Base-by-base conservation (phyloP, 1,140 invertebrate species). In the Plectrocnemia conspersa region DNA sequence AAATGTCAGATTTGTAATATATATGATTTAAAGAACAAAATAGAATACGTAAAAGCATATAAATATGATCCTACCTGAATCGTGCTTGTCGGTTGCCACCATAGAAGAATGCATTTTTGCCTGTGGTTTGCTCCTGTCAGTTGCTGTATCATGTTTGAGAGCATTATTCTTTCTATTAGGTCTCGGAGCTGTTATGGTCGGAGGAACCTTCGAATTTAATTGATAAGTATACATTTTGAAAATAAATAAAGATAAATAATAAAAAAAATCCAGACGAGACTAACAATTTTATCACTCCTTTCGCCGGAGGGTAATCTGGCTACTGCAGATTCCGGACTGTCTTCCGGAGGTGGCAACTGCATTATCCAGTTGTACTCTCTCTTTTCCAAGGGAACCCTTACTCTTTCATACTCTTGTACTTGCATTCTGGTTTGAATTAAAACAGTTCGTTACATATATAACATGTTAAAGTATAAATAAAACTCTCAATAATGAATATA, bases 301-400 rank as follows among this genome's bases (percentile, higher is more conserved):
- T 89, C 85, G 35, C 88, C 88, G 56, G 85, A 89, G 36, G 87
- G 88, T 63, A 90, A 73, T 56, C 88, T 76, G 22, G 87, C 88
- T 63, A 90, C 84, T 42, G 84, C 80, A 46, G 83, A 85, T 65
- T 89, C 88, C 2, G 87, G 85, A 68, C 83, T 85, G 71, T 89
- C 85, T 67, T 92, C 89, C 1, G 89, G 89, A 16, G 90, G 89
- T 52, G 90, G 89, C 42, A 89, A 89, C 66, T 92, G 83, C 54
- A 89, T 84, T 65, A 93, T 88, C 91, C 91, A 93, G 76, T 93
- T 93, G 74, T 93, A 93, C 68, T 87, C 86, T 57, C 88, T 76
- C 74, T 91, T 92, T 60, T 91, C 88, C 16, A 89, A 72, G 1
- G 91, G 91, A 54, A 93, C 78, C 57, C 90, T 90, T 80, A 89